phyloP scores from a whole-genome alignment of 2,113 vertebrate genomes.

The Uropsilus gracilis region DNA sequence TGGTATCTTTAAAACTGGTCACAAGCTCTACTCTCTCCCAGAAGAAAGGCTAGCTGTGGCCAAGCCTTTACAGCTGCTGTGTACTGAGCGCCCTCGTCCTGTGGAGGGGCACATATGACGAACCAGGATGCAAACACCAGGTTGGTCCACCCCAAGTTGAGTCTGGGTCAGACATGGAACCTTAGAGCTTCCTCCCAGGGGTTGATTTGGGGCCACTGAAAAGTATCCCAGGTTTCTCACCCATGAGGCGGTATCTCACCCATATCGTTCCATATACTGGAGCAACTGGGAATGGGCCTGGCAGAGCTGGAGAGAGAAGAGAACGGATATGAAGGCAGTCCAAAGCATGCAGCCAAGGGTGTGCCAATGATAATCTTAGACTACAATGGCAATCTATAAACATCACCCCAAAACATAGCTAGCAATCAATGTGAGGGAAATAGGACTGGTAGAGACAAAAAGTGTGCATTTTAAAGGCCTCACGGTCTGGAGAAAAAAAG shows the following conservation, averaged over 20 bases:
- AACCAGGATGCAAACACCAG: background rate
- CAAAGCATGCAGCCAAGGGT: background rate
- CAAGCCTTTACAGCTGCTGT: background rate
- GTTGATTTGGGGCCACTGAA: background rate
- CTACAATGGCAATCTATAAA: background rate
- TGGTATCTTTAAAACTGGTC: background rate
- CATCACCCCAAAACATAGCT: background rate
- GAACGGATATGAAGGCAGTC: background rate
- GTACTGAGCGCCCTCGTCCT: background rate
- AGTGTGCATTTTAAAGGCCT: background rate
- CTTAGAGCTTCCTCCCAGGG: background rate
- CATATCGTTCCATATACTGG: slow-evolving; percentile 94
- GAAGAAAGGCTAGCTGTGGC: background rate
- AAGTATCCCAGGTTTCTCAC: too few species aligned
- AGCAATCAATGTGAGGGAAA: background rate
- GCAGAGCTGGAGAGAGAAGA: slow-evolving; percentile 89
- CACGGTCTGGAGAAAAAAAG: background rate
- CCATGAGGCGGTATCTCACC: slow-evolving; percentile 83
- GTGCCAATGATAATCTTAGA: background rate
- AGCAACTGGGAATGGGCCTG: slow-evolving; percentile 94
- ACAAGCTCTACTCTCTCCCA: background rate
- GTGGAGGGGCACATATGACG: rapidly evolving
- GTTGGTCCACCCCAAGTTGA: rapidly evolving
- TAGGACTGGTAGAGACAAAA: background rate
- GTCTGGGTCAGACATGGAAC: background rate